Evolutionary conservation across 2,888 invertebrate genomes (phyloP).

Genomic region (Melanostoma scalare): DNA sequence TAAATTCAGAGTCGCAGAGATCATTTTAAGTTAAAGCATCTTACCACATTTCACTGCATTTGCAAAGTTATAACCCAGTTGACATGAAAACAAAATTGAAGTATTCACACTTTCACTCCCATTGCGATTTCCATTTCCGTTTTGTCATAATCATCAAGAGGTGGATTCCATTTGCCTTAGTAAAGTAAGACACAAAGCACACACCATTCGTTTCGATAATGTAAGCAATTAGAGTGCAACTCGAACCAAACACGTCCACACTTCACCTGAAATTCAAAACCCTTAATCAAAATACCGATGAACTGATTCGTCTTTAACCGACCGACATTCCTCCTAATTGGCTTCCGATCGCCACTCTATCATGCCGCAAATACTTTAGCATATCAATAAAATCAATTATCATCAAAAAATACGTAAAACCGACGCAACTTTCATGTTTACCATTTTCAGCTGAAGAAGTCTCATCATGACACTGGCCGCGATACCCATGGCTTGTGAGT

Average conservation of each 20-base stretch:
- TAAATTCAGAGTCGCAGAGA: too few species aligned
- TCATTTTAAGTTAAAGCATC: too few species aligned
- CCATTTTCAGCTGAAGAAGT: slow-evolving; percentile 8
- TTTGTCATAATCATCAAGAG: too few species aligned
- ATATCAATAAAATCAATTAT: slow-evolving; percentile 63
- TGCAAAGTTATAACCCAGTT: too few species aligned
- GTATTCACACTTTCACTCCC: too few species aligned
- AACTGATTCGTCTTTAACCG: slow-evolving; percentile 20
- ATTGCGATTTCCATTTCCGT: too few species aligned
- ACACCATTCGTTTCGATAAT: background rate
- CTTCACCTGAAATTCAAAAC: slow-evolving; percentile 33
- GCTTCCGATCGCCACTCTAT: slow-evolving; percentile 35
- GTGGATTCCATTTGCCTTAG: too few species aligned
- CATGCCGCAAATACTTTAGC: slow-evolving; percentile 12
- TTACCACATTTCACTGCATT: too few species aligned
- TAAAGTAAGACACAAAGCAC: too few species aligned
- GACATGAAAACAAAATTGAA: too few species aligned
- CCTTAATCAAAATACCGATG: slow-evolving; percentile 50
- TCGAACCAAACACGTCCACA: background rate
- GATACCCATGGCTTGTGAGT: slow-evolving; percentile 29
- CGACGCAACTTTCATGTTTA: slow-evolving; percentile 16
- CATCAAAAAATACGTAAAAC: slow-evolving; percentile 35
- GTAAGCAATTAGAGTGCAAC: slow-evolving; percentile 17
- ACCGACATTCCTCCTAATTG: slow-evolving; percentile 68
- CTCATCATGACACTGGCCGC: background rate